Evolutionary conservation across 2,797 vertebrate species (phyloP).

Genomic region (Betta splendens): DNA sequence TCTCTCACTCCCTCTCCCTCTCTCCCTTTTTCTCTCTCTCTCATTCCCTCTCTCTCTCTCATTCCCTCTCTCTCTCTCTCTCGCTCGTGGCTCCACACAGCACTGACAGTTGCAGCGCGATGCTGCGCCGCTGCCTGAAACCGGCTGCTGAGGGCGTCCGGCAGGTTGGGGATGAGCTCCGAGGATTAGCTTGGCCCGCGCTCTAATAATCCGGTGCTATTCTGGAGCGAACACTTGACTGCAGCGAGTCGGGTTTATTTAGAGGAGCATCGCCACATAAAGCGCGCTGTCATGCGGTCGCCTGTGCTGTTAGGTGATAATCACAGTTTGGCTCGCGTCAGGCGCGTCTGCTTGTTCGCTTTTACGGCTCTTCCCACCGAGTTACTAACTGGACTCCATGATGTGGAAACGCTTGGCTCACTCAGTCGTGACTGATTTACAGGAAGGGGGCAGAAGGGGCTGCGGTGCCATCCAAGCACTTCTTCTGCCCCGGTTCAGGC

Average conservation of each 20-base stretch:
- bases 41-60: too few relatives aligned
- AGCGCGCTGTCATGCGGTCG: constrained; percentile 32
- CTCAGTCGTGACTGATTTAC: constrained; percentile 46
- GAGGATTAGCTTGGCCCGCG: constrained; percentile 75
- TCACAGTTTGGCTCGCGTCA: constrained; percentile 39
- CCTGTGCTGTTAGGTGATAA: constrained; percentile 35
- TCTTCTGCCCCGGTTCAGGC: constrained; percentile 22
- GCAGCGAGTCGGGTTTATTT: not conserved
- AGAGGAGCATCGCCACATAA: too few relatives aligned
- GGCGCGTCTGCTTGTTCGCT: constrained; percentile 52
- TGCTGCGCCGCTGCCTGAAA: constrained; percentile 41
- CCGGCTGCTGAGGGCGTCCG: constrained; percentile 56
- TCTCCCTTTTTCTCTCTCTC: too few relatives aligned
- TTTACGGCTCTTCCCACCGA: constrained; percentile 39
- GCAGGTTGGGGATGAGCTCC: constrained; percentile 72
- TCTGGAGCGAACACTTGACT: constrained; percentile 54
- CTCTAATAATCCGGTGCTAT: constrained; percentile 76
- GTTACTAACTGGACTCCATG: constrained; percentile 62
- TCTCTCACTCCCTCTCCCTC: too few relatives aligned
- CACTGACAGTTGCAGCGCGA: constrained; percentile 28
- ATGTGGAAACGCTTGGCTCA: constrained; percentile 47
- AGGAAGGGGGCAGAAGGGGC: constrained; percentile 30
- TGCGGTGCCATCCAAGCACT: constrained; percentile 42
- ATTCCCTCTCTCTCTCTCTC: too few relatives aligned
- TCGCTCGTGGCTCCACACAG: not conserved